Base-by-base conservation (phyloP, 2,797 vertebrate species). In the Harpagifer antarcticus region DNA sequence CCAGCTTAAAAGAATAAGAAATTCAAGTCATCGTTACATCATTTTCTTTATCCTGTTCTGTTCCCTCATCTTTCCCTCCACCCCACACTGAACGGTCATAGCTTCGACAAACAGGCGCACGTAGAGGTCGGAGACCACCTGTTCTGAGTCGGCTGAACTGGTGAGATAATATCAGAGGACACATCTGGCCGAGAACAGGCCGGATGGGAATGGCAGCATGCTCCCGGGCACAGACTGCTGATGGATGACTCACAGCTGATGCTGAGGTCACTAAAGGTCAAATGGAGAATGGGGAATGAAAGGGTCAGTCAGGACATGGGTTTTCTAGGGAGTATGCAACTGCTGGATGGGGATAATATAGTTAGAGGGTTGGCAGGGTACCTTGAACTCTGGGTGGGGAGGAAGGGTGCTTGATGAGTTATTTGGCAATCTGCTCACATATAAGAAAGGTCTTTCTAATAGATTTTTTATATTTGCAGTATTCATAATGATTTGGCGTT, bases 221-320 rank as follows among this genome's bases (percentile, higher is more conserved):
- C 78, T 84, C 62, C 65, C 33, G 43, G 57, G 75, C 69, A 57
- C 64, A 33, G 54, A 65, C 84, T 63, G 68, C 82, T 89, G 86
- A 92, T 44, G 14, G 75, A 91, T 91, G 87, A 89, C 81, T 86
- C 87, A 83, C 84, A 90, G 89, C 91, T 88, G 84, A 91, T 69
- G 65, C 72, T 15, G 66, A 57, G 81, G 82, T 91, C 74, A 89
- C 49, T 13, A 12, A 19, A 66, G 86, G 82, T 88, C 71, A 74
- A 16, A 33, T 19, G 27, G 45, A 63, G 63, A 78, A 42, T 8
- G 13, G 33, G 11, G 57, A 64, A 11, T 0, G 9, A 53, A 74
- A 42, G 74, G 83, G 47, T 77, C 75, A 55, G 58, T 44, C 54
- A 2, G 62, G 69, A 78, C 19, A 61, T 7, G 0, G 44, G 12